Evolutionary conservation across 2,888 invertebrate genomes (phyloP), one percentile per base, ranked within the genome.

Genomic region (Thereva unica): DNA sequence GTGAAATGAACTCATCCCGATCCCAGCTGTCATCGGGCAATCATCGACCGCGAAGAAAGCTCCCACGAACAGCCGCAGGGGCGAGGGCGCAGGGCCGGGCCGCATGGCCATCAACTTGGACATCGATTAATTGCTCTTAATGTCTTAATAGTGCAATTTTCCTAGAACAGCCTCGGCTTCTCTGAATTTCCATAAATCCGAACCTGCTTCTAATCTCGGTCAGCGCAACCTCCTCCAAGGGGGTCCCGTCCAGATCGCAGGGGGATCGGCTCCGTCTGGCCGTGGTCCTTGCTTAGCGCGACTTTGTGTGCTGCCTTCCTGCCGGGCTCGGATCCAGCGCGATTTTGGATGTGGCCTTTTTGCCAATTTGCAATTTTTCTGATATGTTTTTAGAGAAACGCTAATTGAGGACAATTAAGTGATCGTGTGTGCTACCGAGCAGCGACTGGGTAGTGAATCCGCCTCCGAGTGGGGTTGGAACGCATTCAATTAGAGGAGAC

Each of bases 61-160:
- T 37, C 57, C 37, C 10, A 38, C 44, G n/a, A 12, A 12, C 5
- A 8, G 23, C 38, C 34, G 6, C 12, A 44, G 4, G 44, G 41
- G 10, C 8, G 1, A 41, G 23, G 44, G 50, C n/a, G 50, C 50
- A 50, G 7, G 7, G 50, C 5, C 47, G 12, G 47, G 47, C 10
- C 50, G 41, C 34, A 38, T 50, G 61, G 50, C 61, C 59, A 59
- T 59, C 59, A 53, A 59, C 66, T 55, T 61, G 63, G 54, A 47
- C 67, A 67, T 67, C 63, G 63, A 67, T 67, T 67, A 67, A 67
- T 67, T 67, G 63, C 54, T 55, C 61, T 61, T 67, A 67, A 67
- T 55, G 52, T 67, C 55, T 67, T 63, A 67, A 67, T 63, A 63
- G 54, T 40, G 61, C 55, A 45, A 67, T 67, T 61, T 67, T 67